Evolutionary conservation across 2,113 vertebrate genomes (phyloP), one percentile per base, ranked within the genome.

Genomic region (Hippotragus niger): DNA sequence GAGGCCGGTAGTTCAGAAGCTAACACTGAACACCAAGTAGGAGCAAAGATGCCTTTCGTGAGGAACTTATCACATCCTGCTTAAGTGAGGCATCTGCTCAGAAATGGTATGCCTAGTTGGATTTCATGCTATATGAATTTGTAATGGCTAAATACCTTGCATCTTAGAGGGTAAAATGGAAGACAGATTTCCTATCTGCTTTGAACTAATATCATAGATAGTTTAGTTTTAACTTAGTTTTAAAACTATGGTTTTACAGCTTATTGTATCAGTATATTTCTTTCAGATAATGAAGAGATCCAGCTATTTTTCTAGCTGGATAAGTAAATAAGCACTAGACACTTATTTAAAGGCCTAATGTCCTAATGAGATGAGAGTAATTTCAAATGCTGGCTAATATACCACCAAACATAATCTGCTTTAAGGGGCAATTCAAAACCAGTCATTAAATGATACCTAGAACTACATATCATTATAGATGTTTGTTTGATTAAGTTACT

Each of bases 381-480:
- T 95, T 97, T 98, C 87, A 93, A 80, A 29, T 92, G 19, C 50
- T 78, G 21, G 52, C n/a, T 95, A 95, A 94, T 74, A 87, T 60
- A 92, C 47, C 4, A 1, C 12, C 14, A 94, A 64, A 89, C 64
- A 88, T 86, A 82, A 90, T 98, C 67, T 27, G 60, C 78, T 97
- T 58, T 40, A 95, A 91, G 43, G 23, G 58, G 78, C 88, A 45
- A 7, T 97, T 86, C 85, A 97, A n/a, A 36, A 97, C 33, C 64
- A 95, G 82, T 86, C 53, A 80, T 97, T 98, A 95, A 95, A 90
- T 97, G 23, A 50, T 92, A 96, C 53, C 88, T 91, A 86, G 52
- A 96, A 45, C 47, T 94, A 87, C 74, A 60, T 96, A 67, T 97
- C 67, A 88, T 29, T 53, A 82, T 64, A 74, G 11, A 88, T 91